Evolutionary conservation across 2,113 vertebrate species (phyloP).

Genomic region (Clarias magur): DNA sequence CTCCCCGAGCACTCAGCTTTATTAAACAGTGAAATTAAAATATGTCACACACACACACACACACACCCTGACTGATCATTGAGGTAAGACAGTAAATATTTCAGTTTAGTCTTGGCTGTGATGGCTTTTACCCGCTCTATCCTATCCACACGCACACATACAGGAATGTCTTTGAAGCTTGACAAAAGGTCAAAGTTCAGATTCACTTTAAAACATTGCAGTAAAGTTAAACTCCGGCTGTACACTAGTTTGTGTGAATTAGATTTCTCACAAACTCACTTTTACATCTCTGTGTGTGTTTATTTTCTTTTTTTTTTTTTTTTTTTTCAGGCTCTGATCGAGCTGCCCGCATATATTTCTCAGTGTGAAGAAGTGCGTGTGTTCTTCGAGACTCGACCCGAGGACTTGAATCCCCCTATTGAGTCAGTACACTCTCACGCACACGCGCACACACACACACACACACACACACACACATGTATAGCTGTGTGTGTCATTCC

Average conservation of each 20-base stretch:
- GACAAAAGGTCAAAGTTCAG: neutral
- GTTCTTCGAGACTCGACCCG: constrained; percentile 96
- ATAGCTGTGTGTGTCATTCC: neutral
- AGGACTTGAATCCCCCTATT: constrained; percentile 91
- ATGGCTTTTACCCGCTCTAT: neutral
- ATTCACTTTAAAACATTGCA: neutral
- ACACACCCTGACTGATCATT: neutral
- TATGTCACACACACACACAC: neutral
- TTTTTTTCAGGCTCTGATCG: constrained; percentile 86
- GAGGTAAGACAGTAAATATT: neutral
- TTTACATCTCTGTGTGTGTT: neutral
- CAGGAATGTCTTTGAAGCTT: constrained; percentile 9
- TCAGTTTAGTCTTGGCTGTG: neutral
- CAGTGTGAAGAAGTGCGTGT: constrained; percentile 95
- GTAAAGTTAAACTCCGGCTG: neutral
- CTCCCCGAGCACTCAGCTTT: constrained; percentile 70
- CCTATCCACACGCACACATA: neutral
- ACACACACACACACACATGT: neutral
- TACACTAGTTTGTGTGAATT: neutral
- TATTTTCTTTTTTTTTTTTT: neutral
- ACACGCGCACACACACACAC: neutral
- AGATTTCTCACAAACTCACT: neutral
- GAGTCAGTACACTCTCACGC: constrained; percentile 78
- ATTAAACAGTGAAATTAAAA: constrained; percentile 65
- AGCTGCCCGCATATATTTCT: constrained; percentile 95